These are phyloP conservation scores for Drosophila tani DNA, from an alignment of 1,140 invertebrate species.

Conservation along the genomic window DNA sequence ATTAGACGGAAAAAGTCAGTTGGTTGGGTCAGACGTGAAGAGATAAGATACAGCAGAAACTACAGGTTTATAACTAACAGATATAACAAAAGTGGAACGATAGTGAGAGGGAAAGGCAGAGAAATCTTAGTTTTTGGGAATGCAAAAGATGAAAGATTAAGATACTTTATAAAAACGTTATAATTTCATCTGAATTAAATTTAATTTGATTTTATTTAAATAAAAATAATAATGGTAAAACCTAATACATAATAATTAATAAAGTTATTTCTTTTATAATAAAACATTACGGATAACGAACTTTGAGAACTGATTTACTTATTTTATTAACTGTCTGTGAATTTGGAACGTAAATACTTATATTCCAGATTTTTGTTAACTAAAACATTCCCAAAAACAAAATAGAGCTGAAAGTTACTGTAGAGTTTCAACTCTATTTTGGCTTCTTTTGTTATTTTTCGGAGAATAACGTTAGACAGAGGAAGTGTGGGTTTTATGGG, in stretches of 20 bases:
- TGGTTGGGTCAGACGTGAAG: constrained; percentile 25
- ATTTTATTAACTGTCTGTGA: too few species aligned
- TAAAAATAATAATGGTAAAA: too few species aligned
- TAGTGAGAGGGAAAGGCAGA: constrained; percentile 27
- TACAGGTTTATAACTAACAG: constrained; percentile 6
- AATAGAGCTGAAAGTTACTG: neutral
- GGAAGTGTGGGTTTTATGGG: constrained; percentile 16
- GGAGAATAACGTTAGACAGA: neutral
- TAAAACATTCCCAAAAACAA: neutral
- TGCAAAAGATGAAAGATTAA: neutral
- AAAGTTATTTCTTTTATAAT: too few species aligned
- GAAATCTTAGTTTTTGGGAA: constrained; percentile 10
- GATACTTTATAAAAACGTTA: too few species aligned
- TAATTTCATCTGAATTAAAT: neutral
- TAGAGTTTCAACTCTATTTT: neutral
- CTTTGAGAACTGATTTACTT: too few species aligned
- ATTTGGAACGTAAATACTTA: too few species aligned
- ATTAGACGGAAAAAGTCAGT: constrained; percentile 27
- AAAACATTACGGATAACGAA: too few species aligned
- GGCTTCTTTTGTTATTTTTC: neutral
- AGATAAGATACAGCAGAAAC: constrained; percentile 41
- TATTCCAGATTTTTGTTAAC: too few species aligned
- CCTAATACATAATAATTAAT: neutral
- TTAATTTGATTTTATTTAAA: too few species aligned
- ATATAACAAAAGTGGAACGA: constrained; percentile 12